Evolutionary conservation across 2,113 vertebrate genomes (phyloP).

Genomic region (Micronisus gabar): DNA sequence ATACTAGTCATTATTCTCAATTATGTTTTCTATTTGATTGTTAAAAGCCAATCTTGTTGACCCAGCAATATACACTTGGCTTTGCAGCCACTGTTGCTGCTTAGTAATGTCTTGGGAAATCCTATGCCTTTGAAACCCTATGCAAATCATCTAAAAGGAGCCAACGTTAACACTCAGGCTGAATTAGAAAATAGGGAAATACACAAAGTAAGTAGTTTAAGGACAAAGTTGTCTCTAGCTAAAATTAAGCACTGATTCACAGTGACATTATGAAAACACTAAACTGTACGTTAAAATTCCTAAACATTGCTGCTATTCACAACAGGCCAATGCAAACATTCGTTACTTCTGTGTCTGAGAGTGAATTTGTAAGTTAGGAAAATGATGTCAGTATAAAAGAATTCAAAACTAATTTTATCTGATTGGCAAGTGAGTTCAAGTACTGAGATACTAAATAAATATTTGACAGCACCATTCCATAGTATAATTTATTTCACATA

Average conservation of each 20-base stretch:
- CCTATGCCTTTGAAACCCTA: constrained; percentile 26
- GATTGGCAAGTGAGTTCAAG: constrained; percentile 56
- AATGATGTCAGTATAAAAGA: constrained; percentile 59
- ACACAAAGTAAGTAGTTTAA: constrained; percentile 12
- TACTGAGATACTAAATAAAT: constrained; percentile 62
- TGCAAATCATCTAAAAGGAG: background rate
- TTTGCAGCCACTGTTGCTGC: constrained; percentile 13
- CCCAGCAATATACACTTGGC: constrained; percentile 20
- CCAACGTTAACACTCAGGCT: constrained; percentile 32
- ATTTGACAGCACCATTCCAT: constrained; percentile 54
- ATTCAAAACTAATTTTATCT: constrained; percentile 66
- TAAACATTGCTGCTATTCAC: constrained; percentile 41
- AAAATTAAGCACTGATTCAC: constrained; percentile 44
- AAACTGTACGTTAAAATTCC: constrained; percentile 49
- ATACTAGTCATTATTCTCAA: constrained; percentile 1
- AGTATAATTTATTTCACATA: constrained; percentile 58
- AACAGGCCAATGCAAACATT: constrained; percentile 56
- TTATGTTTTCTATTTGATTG: constrained; percentile 24
- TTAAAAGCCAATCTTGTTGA: constrained; percentile 26
- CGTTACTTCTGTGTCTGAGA: constrained; percentile 24
- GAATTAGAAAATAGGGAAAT: constrained; percentile 60
- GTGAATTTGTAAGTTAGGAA: constrained; percentile 39
- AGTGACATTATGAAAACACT: constrained; percentile 52
- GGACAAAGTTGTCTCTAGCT: constrained; percentile 38
- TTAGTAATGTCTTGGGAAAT: constrained; percentile 41